Base-by-base conservation (phyloP, 2,113 vertebrate genomes). In the Forbesichthys agassizii region DNA sequence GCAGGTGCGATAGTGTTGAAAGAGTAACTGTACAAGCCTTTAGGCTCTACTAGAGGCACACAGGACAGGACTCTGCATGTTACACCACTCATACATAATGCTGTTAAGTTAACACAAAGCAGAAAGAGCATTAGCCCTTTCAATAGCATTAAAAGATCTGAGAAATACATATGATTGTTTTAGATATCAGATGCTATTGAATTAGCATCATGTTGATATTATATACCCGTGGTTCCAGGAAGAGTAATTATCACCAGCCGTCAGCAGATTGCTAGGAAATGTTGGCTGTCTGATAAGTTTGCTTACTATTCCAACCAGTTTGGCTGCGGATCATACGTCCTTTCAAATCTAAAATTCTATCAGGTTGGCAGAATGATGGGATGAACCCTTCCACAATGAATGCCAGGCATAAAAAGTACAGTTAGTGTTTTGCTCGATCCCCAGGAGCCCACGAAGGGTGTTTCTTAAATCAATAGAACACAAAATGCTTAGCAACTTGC, bases 1-100 rank as follows among this genome's bases (percentile, higher is more conserved):
- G 48, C 66, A 79, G 66, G 77, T 81, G 68, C 71, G 64, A 79
- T 27, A 11, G 6, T 55, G 71, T 68, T 78, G 59, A 78, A 75
- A 79, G 71, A 73, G 48, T 9, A 64, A 66, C 67, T 56, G 33
- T 61, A 53, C 33, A 14, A 79, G 62, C 58, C 80, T 51, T 4
- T 0, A 47, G 66, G 81, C 75, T 69, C 36, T 49, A 46, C 56
- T 66, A 33, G 58, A 64, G 70, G 69, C 48, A 63, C 66, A 76
- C 82, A 80, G 64, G 66, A 72, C 33, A 80, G 64, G 66, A 72
- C 33, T 33, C 70, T 74, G 71, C 49, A 73, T 46, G 77, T 3
- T 33, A 33, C 4, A 4, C 63, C 59, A 64, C 66, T 33, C 64
- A 58, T 51, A 11, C 36, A 70, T 49, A 20, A 33, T 54, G 53